Conservation (phyloP, 2,797 vertebrate species). For the Acanthis flammea region DNA sequence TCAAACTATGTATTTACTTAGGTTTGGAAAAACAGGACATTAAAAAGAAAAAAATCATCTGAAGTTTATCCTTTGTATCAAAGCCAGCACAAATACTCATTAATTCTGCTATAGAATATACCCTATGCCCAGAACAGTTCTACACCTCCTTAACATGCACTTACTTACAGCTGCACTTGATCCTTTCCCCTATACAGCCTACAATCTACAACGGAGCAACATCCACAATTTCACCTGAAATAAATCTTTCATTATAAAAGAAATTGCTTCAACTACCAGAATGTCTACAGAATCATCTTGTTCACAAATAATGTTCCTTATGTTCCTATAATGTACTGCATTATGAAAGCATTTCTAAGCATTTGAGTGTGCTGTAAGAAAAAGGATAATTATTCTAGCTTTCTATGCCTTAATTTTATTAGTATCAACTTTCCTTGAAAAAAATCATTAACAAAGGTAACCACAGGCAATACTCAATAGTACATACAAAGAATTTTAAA, state of each 20-base stretch:
- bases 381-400: not conserved
- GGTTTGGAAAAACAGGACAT: not conserved
- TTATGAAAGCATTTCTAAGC: not conserved
- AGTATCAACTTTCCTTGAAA: not conserved
- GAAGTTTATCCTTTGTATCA: not conserved
- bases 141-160: not conserved
- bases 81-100: not conserved
- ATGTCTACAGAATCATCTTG: not conserved
- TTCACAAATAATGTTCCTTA: conserved; percentile 24
- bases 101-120: not conserved
- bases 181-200: not conserved
- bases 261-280: not conserved
- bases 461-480: not conserved
- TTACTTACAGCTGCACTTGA: not conserved
- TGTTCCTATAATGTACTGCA: not conserved
- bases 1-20: not conserved
- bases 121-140: not conserved
- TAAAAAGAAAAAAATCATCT: not conserved
- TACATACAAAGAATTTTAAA: not conserved
- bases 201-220: not conserved
- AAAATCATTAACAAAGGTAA: not conserved
- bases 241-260: not conserved
- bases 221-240: not conserved
- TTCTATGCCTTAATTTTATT: not conserved
- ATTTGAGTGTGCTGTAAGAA: not conserved